Evolutionary conservation across 1,140 invertebrate species (phyloP), one percentile per base, ranked within the genome.

Genomic region (Neodiprion fabricii): DNA sequence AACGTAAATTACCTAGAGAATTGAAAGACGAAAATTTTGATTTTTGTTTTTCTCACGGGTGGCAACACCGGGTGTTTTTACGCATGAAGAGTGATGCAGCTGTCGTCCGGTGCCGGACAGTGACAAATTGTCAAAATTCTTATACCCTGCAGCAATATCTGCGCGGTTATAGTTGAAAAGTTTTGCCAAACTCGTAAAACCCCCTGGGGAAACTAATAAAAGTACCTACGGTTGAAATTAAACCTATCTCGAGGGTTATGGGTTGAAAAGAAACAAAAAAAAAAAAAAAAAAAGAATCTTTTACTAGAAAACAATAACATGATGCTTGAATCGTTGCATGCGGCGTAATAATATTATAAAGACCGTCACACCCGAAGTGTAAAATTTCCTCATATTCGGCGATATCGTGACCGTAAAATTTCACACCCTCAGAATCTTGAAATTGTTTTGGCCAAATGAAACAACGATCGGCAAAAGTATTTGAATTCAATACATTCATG

Each of bases 181-280:
- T 61, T 61, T 61, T 61, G 53, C 53, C n/a, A 61, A 61, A 61
- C 11, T 61, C 53, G n/a, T 61, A 61, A 61, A 61, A 61, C 11
- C 28, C 28, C 53, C 3, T 61, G 53, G 53, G 53, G n/a, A 61
- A 61, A 61, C 53, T 17, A 12, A 61, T 61, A 61, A 61, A 61
- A 61, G 53, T 17, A 61, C 53, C 11, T 12, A 40, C 2, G 28
- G 28, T 40, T 17, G 53, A 17, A 61, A 61, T 61, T 61, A 61
- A 17, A 7, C 11, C 53, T 2, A 7, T 61, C 53, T 61, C n/a
- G 53, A 17, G 5, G n/a, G 53, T 61, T 61, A 61, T 61, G 11
- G 11, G 53, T 61, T 61, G 11, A 61, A 61, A 21, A 21, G 17
- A 21, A 17, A 17, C 5, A 61, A 28, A 28, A 28, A 28, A 28